Evolutionary conservation across 2,888 invertebrate species (phyloP).

Genomic region (Morpho helenor): DNA sequence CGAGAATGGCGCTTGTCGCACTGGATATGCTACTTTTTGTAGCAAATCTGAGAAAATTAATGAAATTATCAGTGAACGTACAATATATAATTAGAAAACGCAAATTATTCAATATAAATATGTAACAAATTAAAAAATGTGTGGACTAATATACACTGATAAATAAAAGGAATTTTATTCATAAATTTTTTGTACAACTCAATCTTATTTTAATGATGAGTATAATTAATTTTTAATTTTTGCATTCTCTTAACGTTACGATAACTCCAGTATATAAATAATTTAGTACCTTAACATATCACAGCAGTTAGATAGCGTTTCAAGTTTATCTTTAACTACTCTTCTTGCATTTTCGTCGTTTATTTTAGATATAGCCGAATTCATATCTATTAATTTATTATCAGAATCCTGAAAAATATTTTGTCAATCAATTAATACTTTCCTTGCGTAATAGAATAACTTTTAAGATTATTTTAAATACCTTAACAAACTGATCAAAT

Average conservation of each 20-base stretch:
- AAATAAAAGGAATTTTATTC: no score
- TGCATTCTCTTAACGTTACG: no score
- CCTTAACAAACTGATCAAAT: conserved; percentile 49
- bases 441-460: neutral
- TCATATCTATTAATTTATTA: conserved; percentile 38
- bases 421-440: neutral
- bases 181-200: no score
- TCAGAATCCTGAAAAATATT: conserved; percentile 45
- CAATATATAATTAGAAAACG: neutral
- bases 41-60: conserved; percentile 45
- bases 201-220: no score
- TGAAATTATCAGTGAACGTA: neutral
- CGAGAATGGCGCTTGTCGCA: conserved; percentile 43
- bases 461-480: conserved; percentile 17
- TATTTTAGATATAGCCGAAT: conserved; percentile 33
- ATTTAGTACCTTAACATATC: conserved; percentile 44
- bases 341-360: conserved; percentile 39
- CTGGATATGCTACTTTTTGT: conserved; percentile 52
- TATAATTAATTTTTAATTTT: no score
- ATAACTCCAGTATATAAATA: neutral
- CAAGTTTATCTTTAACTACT: conserved; percentile 34
- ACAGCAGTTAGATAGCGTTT: conserved; percentile 42
- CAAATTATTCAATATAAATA: no score
- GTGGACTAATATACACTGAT: no score
- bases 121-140: no score